Evolutionary conservation across 2,113 vertebrate genomes (phyloP).

Genomic region (Rutilus rutilus): DNA sequence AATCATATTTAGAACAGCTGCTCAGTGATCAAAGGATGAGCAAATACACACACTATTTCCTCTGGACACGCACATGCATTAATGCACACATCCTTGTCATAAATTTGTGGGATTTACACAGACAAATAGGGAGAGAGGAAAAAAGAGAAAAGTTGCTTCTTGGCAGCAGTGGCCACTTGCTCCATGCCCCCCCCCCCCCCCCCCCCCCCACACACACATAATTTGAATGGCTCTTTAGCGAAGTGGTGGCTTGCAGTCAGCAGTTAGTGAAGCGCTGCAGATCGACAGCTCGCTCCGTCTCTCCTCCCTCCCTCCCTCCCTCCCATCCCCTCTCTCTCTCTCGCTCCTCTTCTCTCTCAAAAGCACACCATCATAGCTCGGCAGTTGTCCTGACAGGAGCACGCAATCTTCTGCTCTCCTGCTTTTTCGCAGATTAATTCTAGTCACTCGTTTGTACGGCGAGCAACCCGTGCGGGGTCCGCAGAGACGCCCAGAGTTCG

Average conservation of each 20-base stretch:
- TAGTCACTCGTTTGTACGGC: neutral
- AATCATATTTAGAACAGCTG: slow-evolving; percentile 60
- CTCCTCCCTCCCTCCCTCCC: slow-evolving; percentile 49
- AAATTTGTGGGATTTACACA: slow-evolving; percentile 41
- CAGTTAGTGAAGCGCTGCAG: slow-evolving; percentile 44
- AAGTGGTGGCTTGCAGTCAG: slow-evolving; percentile 55
- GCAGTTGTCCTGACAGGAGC: slow-evolving; percentile 68
- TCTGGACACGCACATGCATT: neutral
- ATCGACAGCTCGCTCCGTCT: slow-evolving; percentile 34
- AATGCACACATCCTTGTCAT: slow-evolving; percentile 24
- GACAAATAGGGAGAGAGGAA: neutral
- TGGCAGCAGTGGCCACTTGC: neutral
- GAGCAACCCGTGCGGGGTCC: slow-evolving; percentile 25
- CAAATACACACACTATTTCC: slow-evolving; percentile 21
- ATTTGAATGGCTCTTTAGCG: slow-evolving; percentile 42
- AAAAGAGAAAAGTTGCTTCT: slow-evolving; percentile 20
- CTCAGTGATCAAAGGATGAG: slow-evolving; percentile 65
- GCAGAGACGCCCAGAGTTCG: slow-evolving; percentile 25
- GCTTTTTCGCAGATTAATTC: neutral
- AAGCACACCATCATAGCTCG: slow-evolving; percentile 67
- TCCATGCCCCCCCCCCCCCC: too few relatives aligned
- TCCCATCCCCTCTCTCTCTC: slow-evolving; percentile 52
- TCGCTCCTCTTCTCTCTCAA: slow-evolving; percentile 57
- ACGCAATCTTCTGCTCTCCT: slow-evolving; percentile 24
- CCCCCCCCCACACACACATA: slow-evolving; percentile 22